Evolutionary conservation across 2,888 invertebrate genomes (phyloP), one percentile per base, ranked within the genome.

Genomic region (Lottia gigantea): DNA sequence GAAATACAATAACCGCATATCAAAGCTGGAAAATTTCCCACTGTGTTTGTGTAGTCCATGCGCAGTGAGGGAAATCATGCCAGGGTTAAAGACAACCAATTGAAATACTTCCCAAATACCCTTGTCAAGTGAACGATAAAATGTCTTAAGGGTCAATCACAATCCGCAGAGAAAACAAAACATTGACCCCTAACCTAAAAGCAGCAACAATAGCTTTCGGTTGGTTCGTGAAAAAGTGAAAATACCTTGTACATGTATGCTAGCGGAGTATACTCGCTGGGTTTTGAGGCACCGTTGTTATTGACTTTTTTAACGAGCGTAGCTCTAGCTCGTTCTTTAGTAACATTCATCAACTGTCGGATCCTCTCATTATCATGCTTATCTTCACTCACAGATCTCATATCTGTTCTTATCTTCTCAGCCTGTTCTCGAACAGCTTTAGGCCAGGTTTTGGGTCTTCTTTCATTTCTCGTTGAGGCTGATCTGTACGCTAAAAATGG

Each of bases 401-500:
- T 19, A 19, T 49, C 49, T 11, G 49, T 12, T 23, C 23, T 7
- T 19, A 55, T 55, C 55, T 67, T 61, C 4, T 55, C 23, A n/a
- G 19, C 61, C 19, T 31, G 31, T 19, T 67, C 67, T 40, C 31
- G 47, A 16, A 55, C 67, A 40, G 67, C 40, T 45, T 67, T 67
- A 31, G 67, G 67, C 67, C 67, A 67, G 7, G 67, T 67, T 67
- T 61, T n/a, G 15, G 67, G 67, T 16, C 67, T 49, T 49, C 55
- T 49, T 45, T 61, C 61, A 14, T 4, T 55, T 40, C 31, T 40
- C 19, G 26, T 61, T 8, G 40, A 8, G 6, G 1, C 40, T 40
- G 40, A 40, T 40, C 40, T 40, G 11, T 40, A 40, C 11, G 11
- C 40, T 40, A 40, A 40, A 40, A 40, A 40, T 40, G 7, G 40